Conservation (phyloP, 2,888 invertebrate species). For the Sarcophaga variegata region DNA sequence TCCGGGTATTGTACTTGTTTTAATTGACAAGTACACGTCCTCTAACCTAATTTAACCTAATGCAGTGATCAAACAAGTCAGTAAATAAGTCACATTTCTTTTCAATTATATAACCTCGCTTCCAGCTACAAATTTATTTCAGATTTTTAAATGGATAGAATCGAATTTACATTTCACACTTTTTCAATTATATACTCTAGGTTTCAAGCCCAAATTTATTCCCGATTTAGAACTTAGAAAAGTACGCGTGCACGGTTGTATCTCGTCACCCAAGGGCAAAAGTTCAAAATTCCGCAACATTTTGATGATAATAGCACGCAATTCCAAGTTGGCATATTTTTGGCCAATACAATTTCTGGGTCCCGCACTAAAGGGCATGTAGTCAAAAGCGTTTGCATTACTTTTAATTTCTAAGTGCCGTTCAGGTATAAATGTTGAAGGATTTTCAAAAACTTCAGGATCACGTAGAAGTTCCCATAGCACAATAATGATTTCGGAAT, state of each 20-base stretch:
- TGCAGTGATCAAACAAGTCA: too few species aligned
- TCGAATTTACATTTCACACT: too few species aligned
- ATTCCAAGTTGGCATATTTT: constrained; percentile 77
- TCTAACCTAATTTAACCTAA: too few species aligned
- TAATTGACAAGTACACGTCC: too few species aligned
- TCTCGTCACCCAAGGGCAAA: constrained; percentile 75
- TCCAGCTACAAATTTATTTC: too few species aligned
- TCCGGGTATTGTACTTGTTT: too few species aligned
- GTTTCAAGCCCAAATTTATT: constrained; percentile 73
- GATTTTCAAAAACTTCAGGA: constrained; percentile 74
- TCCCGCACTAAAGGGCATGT: constrained; percentile 80
- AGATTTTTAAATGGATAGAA: too few species aligned
- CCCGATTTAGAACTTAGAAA: constrained; percentile 78
- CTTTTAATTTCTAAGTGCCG: constrained; percentile 81
- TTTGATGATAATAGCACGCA: constrained; percentile 77
- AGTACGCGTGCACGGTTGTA: constrained; percentile 77
- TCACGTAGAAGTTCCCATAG: constrained; percentile 77
- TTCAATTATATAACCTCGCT: too few species aligned
- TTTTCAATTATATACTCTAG: neutral
- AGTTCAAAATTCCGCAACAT: constrained; percentile 76
- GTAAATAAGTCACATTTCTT: too few species aligned
- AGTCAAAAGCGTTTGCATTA: constrained; percentile 71
- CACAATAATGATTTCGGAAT: constrained; percentile 76
- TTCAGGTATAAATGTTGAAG: constrained; percentile 78
- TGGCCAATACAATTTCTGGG: constrained; percentile 83